Percentiles rank a stretch among this genome's conserved stretches.
These are phyloP conservation scores for Reticulitermes lucifugus DNA, from an alignment of 2,888 invertebrate genomes.

Conservation along the genomic window DNA sequence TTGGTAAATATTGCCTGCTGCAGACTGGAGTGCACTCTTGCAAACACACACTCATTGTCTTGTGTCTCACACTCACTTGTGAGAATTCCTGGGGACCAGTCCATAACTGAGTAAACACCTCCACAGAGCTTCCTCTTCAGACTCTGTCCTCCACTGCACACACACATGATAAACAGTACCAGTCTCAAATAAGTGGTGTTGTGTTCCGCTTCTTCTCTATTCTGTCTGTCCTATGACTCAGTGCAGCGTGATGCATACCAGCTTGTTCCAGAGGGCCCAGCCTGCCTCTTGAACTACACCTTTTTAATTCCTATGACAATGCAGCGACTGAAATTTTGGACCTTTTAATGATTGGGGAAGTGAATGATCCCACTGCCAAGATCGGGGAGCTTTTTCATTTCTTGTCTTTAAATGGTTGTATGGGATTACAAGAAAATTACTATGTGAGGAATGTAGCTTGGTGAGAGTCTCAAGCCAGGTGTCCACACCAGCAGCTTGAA, in stretches of 20 bases:
- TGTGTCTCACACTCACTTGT: constrained; percentile 12
- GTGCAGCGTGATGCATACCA: constrained; percentile 10
- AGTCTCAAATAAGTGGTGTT: constrained; percentile 22
- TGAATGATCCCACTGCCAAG: constrained; percentile 7
- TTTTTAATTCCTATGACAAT: constrained; percentile 16
- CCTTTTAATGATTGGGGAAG: not conserved
- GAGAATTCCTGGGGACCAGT: constrained; percentile 12
- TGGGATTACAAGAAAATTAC: constrained; percentile 24
- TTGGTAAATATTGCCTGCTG: constrained; percentile 43
- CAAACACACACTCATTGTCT: constrained; percentile 18
- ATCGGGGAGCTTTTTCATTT: constrained; percentile 7
- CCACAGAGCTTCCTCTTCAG: constrained; percentile 52
- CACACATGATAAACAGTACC: not conserved
- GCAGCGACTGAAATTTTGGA: constrained; percentile 13
- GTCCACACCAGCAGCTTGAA: not conserved
- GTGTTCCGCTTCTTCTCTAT: constrained; percentile 50
- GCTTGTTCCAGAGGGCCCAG: constrained; percentile 28
- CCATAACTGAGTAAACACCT: not conserved
- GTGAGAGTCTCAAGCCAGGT: not conserved
- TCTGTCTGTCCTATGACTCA: constrained; percentile 44
- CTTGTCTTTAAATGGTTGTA: constrained; percentile 22
- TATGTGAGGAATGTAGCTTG: not conserved
- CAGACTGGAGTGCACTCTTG: constrained; percentile 44
- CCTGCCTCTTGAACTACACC: constrained; percentile 10
- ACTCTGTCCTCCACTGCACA: constrained; percentile 52